Conservation (phyloP, 2,888 invertebrate genomes). For the Lypha dubia region DNA sequence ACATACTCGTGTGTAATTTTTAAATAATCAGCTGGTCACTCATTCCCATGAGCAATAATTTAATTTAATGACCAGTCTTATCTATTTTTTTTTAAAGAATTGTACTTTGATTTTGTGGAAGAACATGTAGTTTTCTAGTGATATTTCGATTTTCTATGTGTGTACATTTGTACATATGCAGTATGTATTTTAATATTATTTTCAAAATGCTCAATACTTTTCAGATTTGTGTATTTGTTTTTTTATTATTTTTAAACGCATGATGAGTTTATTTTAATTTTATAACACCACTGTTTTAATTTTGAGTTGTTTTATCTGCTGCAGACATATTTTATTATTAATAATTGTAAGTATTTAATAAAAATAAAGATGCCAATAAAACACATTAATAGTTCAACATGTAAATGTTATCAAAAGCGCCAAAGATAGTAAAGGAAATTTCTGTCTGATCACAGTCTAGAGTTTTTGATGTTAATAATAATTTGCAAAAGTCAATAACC, state of each 20-base stretch:
- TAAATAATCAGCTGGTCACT: background rate
- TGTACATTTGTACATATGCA: background rate
- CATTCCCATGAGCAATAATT: too few species aligned
- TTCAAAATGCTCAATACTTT: background rate
- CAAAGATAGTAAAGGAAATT: slow-evolving; percentile 44
- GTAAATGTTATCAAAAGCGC: slow-evolving; percentile 71
- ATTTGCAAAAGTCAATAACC: too few species aligned
- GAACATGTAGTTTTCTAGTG: slow-evolving; percentile 34
- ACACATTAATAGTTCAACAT: slow-evolving; percentile 64
- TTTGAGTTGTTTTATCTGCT: slow-evolving; percentile 47
- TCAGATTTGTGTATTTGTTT: background rate
- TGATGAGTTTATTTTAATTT: slow-evolving; percentile 16
- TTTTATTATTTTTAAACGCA: slow-evolving; percentile 37
- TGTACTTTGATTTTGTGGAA: slow-evolving; percentile 61
- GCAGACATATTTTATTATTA: slow-evolving; percentile 66
- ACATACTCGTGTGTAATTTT: too few species aligned
- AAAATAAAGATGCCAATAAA: slow-evolving; percentile 36
- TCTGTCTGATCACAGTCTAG: slow-evolving; percentile 69
- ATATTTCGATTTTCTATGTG: background rate
- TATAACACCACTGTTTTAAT: slow-evolving; percentile 47
- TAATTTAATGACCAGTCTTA: slow-evolving; percentile 20
- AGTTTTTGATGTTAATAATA: slow-evolving; percentile 43
- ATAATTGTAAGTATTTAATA: slow-evolving; percentile 46
- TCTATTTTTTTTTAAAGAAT: slow-evolving; percentile 31
- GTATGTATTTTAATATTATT: background rate